These are phyloP conservation scores for Amyelois transitella DNA, from an alignment of 1,140 invertebrate genomes.

Conservation along the genomic window DNA sequence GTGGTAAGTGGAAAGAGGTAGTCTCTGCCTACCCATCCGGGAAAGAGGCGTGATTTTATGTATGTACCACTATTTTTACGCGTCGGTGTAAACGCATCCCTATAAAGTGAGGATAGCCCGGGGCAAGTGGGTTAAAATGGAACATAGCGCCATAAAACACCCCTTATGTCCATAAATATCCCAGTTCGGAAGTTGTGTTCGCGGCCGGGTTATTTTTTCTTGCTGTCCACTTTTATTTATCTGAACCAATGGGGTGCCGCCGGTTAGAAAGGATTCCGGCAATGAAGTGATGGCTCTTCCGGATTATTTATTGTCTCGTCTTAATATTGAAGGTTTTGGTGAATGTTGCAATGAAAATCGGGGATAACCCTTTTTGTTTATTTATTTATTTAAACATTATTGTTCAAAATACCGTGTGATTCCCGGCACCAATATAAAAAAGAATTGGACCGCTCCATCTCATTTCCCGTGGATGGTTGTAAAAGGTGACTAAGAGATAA, in stretches of 20 bases:
- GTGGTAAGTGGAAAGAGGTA: too few relatives aligned
- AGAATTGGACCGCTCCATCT: too few relatives aligned
- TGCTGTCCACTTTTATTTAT: slow-evolving; percentile 59
- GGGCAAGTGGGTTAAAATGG: slow-evolving; percentile 69
- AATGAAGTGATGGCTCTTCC: background rate
- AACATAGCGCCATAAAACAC: slow-evolving; percentile 65
- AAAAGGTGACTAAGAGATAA: too few relatives aligned
- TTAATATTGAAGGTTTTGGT: background rate
- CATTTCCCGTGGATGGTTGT: too few relatives aligned
- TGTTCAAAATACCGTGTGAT: too few relatives aligned
- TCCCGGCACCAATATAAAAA: too few relatives aligned
- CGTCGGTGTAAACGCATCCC: slow-evolving; percentile 28
- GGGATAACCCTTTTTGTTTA: background rate
- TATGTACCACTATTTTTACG: background rate
- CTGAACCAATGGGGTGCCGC: slow-evolving; percentile 36
- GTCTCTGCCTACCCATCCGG: too few relatives aligned
- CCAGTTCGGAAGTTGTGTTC: slow-evolving; percentile 66
- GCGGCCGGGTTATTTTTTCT: slow-evolving; percentile 54
- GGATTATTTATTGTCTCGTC: background rate
- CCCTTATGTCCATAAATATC: slow-evolving; percentile 71
- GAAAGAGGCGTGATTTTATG: too few relatives aligned
- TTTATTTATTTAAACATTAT: too few relatives aligned
- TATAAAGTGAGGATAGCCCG: slow-evolving; percentile 58
- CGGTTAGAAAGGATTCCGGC: background rate
- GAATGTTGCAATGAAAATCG: too few relatives aligned